Conservation (phyloP, 2,113 vertebrate species). For the Peromyscus polionotus region DNA sequence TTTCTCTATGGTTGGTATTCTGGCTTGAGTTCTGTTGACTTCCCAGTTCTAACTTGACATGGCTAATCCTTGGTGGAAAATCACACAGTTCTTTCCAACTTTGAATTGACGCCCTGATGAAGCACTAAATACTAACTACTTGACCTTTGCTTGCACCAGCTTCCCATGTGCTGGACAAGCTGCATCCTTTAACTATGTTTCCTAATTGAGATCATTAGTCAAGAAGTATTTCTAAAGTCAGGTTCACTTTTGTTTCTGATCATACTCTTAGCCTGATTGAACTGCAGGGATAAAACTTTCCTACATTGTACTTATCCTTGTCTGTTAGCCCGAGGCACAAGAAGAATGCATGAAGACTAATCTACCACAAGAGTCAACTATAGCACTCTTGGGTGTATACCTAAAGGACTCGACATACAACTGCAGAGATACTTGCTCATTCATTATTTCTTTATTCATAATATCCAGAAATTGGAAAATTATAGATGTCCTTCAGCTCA, state of each 20-base stretch:
- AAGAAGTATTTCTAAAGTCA: not conserved
- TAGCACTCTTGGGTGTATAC: too few relatives aligned
- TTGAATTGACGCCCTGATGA: not conserved
- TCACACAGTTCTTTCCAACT: not conserved
- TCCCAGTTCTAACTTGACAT: not conserved
- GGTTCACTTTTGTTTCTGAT: not conserved
- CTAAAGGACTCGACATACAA: not conserved
- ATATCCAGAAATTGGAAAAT: not conserved
- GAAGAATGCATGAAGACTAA: not conserved
- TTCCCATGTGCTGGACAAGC: not conserved
- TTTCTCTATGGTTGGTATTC: not conserved
- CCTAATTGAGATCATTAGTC: not conserved
- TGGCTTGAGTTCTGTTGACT: not conserved
- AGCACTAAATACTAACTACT: not conserved
- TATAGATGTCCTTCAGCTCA: not conserved
- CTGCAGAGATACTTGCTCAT: not conserved
- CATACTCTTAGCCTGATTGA: not conserved
- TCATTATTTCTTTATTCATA: not conserved
- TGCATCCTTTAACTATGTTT: not conserved
- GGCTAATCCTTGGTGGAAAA: not conserved
- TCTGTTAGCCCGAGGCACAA: not conserved
- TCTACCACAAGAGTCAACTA: not conserved
- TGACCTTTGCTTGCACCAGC: fast-evolving
- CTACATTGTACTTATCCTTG: not conserved
- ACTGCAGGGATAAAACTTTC: not conserved